Evolutionary conservation across 2,113 vertebrate genomes (phyloP), one percentile per base, ranked within the genome.

Genomic region (Aegotheles bennettii): DNA sequence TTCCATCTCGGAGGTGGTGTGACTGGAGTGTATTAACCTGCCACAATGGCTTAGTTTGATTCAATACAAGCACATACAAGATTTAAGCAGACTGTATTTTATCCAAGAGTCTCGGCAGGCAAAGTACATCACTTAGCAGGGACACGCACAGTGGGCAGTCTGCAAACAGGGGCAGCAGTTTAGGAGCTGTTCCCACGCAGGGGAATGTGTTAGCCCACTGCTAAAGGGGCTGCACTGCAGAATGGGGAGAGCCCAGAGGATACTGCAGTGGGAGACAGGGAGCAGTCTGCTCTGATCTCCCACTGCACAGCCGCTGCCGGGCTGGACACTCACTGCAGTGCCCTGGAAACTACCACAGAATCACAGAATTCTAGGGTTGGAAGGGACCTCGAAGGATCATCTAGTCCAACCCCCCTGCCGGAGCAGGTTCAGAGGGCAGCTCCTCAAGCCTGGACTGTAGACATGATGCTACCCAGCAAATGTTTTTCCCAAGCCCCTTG

Each of bases 1-100:
- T 89, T 40, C 90, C 42, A 31, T 26, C 85, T 53, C 31, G 0
- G 71, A 89, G 70, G 59, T 69, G 85, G 36, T 21, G 88, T 6
- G 16, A 35, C 74, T 61, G 81, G 85, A 96, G 91, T 63, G 1
- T 68, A 92, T 95, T 91, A 90, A 96, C 67, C 69, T 97, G 95
- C 87, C 95, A 96, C 53, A 2, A 19, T 0, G 65, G 78, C 75
- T 96, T 92, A 93, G 94, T 79, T 50, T 59, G 88, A 92, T 73
- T 78, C 84, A 8, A 14, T 13, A 57, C 24, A 33, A 91, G 81
- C 81, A 4, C 91, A 83, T 76, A 38, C 78, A 94, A 93, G 93
- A 96, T 97, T 96, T 47, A 97, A 93, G 79, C 81, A 43, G 96
- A 3, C 42, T 21, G 63, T 50, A 10, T 86, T 87, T 77, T 47